These are phyloP conservation scores for Pangasius djambal DNA, from an alignment of 2,797 vertebrate genomes.

Conservation along the genomic window DNA sequence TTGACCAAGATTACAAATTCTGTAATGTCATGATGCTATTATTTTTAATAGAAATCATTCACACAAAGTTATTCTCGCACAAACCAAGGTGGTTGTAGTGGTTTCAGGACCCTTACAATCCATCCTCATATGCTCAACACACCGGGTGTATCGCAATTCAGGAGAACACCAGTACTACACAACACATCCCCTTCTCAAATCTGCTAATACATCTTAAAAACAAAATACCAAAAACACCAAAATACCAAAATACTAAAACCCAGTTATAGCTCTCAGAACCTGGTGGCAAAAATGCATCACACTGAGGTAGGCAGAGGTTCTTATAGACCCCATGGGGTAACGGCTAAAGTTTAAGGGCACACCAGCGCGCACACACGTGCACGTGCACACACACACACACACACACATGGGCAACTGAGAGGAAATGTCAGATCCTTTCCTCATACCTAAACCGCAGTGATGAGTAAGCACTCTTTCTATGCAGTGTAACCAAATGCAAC, in stretches of 20 bases:
- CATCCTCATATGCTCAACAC: background rate
- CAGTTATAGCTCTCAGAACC: background rate
- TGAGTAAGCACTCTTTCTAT: conserved; percentile 26
- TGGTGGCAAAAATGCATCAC: background rate
- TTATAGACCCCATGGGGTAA: background rate
- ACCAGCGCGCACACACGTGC: background rate
- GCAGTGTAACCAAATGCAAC: background rate
- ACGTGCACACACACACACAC: conserved; percentile 26
- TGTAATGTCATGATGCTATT: background rate
- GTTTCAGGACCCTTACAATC: background rate
- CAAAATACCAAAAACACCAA: too few relatives aligned
- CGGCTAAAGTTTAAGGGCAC: background rate
- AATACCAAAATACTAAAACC: too few relatives aligned
- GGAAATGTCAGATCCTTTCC: conserved; percentile 32
- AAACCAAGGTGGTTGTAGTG: background rate
- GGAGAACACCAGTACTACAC: background rate
- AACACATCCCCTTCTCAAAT: background rate
- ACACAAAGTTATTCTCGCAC: background rate
- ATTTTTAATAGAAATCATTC: background rate
- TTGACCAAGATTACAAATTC: background rate
- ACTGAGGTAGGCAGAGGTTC: background rate
- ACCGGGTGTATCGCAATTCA: background rate
- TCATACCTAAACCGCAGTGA: conserved; percentile 11
- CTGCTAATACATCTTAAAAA: background rate
- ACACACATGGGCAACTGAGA: background rate